Evolutionary conservation across 1,140 invertebrate genomes (phyloP).

Genomic region (Rhyacophila brunnea): DNA sequence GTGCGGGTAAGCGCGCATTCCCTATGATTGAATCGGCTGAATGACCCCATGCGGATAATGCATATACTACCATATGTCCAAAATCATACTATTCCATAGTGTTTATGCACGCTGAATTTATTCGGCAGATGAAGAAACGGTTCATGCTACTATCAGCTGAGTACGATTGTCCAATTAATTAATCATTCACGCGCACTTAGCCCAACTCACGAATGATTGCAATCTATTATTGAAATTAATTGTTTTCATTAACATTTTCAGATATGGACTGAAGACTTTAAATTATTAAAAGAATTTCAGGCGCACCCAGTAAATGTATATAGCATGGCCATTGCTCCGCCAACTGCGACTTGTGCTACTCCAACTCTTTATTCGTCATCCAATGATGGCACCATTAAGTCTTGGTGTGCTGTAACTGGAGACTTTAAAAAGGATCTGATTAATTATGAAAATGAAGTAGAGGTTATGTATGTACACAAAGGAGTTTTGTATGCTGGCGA

Average conservation of each 20-base stretch:
- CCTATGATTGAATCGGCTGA: too few species aligned
- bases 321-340: slow-evolving; percentile 38
- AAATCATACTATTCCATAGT: too few species aligned
- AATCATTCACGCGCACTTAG: too few species aligned
- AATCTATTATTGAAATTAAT: too few species aligned
- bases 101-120: too few species aligned
- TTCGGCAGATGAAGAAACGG: too few species aligned
- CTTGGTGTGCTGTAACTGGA: slow-evolving; percentile 43
- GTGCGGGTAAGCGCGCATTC: too few species aligned
- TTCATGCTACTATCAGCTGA: too few species aligned
- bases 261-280: slow-evolving; percentile 49
- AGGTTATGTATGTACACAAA: slow-evolving; percentile 38
- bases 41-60: too few species aligned
- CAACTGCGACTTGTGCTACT: slow-evolving; percentile 19
- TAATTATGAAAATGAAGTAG: slow-evolving; percentile 33
- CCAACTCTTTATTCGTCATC: slow-evolving; percentile 50
- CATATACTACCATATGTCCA: too few species aligned
- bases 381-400: slow-evolving; percentile 50
- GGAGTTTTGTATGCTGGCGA: slow-evolving; percentile 46
- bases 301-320: slow-evolving; percentile 48
- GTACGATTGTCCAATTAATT: too few species aligned
- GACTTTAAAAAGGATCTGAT: slow-evolving; percentile 42
- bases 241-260: slow-evolving; percentile 28
- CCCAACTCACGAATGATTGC: too few species aligned
- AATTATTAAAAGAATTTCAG: slow-evolving; percentile 44